Evolutionary conservation across 2,888 invertebrate genomes (phyloP).

Genomic region (Biston stratarius): DNA sequence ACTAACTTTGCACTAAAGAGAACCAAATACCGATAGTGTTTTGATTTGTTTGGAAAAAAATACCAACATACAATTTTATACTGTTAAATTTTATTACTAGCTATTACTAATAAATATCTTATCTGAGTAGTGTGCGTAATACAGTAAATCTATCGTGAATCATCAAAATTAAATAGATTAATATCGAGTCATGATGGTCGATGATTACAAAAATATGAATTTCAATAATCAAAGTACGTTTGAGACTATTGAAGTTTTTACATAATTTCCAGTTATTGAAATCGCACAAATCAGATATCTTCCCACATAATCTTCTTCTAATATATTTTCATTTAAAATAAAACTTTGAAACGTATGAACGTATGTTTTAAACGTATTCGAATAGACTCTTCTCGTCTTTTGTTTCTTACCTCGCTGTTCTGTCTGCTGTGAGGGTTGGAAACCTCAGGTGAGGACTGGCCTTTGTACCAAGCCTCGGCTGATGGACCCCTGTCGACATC

Average conservation of each 20-base stretch:
- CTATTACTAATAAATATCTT: neutral
- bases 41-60: no score
- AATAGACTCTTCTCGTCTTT: no score
- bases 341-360: no score
- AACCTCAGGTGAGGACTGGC: constrained; percentile 78
- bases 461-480: constrained; percentile 87
- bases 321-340: no score
- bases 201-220: neutral
- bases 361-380: no score
- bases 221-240: neutral
- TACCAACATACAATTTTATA: no score
- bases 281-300: no score
- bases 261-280: no score
- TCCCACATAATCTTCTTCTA: no score
- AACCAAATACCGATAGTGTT: no score
- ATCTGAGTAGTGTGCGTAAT: neutral
- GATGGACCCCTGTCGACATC: constrained; percentile 88
- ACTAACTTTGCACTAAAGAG: no score
- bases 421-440: constrained; percentile 92
- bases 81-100: no score
- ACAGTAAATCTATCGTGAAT: neutral
- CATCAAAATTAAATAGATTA: neutral
- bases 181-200: neutral
- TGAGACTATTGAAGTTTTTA: neutral
- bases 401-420: constrained; percentile 87